Evolutionary conservation across 2,797 vertebrate genomes (phyloP).

Genomic region (Sus cebifrons): DNA sequence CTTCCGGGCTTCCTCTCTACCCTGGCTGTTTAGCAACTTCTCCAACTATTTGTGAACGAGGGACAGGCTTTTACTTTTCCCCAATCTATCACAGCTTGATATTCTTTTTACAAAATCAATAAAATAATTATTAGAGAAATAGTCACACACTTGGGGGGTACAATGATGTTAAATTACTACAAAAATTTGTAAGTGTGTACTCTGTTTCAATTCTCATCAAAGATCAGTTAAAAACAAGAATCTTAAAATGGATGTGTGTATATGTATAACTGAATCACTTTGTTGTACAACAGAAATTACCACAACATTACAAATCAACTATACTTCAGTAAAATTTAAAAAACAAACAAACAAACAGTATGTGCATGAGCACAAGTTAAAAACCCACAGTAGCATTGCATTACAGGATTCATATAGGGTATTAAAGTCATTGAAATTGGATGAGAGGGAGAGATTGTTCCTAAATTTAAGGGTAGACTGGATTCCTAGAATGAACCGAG

Average conservation of each 20-base stretch:
- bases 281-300: too few species aligned
- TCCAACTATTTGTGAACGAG: background rate
- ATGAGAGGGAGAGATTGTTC: rapidly evolving
- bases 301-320: too few species aligned
- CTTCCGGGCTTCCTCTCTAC: background rate
- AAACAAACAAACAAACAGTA: too few species aligned
- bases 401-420: too few species aligned
- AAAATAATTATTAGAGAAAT: background rate
- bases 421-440: background rate
- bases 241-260: too few species aligned
- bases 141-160: background rate
- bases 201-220: background rate
- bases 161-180: background rate
- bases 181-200: background rate
- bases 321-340: too few species aligned
- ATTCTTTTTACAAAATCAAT: background rate
- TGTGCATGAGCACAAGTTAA: rapidly evolving
- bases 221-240: background rate
- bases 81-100: background rate
- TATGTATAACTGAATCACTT: too few species aligned
- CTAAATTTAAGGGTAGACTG: background rate
- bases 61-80: background rate
- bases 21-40: background rate
- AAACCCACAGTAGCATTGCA: rapidly evolving
- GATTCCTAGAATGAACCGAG: background rate